Evolutionary conservation across 1,140 invertebrate genomes (phyloP).

Genomic region (Protaetia brevitarsis): DNA sequence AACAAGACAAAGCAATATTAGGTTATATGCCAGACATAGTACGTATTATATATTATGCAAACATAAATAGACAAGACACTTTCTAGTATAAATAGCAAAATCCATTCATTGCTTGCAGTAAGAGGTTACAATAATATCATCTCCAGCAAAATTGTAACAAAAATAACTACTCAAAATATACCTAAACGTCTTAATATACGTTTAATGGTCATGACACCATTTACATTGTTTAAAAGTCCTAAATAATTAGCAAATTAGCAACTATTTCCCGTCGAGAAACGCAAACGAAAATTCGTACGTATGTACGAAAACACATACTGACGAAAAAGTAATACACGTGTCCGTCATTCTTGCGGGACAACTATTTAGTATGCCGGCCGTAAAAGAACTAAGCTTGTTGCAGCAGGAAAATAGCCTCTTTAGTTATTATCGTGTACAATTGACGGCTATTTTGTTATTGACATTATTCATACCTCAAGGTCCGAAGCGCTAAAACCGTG

Average conservation of each 20-base stretch:
- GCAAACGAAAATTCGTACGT: background rate
- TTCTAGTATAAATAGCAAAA: too few species aligned
- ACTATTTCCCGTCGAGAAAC: background rate
- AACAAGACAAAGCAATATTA: conserved; percentile 38
- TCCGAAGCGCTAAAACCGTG: background rate
- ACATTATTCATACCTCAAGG: background rate
- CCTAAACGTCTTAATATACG: conserved; percentile 14
- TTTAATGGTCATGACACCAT: conserved; percentile 20
- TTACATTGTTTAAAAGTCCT: background rate
- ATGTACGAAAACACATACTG: background rate
- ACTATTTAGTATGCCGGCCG: conserved; percentile 12
- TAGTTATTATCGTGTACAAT: background rate
- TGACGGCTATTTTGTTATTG: conserved; percentile 3
- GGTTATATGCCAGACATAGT: background rate
- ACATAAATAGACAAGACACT: too few species aligned
- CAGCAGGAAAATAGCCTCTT: background rate
- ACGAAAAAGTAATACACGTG: conserved; percentile 6
- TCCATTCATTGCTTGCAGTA: too few species aligned
- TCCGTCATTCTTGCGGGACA: background rate
- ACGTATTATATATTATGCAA: too few species aligned
- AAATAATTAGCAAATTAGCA: background rate
- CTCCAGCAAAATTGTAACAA: conserved; percentile 3
- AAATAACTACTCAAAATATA: conserved; percentile 18
- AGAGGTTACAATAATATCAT: too few species aligned
- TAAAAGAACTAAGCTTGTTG: conserved; percentile 4